A percentile compares a stretch with the other conserved stretches of the same genome.
Evolutionary conservation across 2,113 vertebrate species (phyloP).

Genomic region (Pseudonaja textilis): DNA sequence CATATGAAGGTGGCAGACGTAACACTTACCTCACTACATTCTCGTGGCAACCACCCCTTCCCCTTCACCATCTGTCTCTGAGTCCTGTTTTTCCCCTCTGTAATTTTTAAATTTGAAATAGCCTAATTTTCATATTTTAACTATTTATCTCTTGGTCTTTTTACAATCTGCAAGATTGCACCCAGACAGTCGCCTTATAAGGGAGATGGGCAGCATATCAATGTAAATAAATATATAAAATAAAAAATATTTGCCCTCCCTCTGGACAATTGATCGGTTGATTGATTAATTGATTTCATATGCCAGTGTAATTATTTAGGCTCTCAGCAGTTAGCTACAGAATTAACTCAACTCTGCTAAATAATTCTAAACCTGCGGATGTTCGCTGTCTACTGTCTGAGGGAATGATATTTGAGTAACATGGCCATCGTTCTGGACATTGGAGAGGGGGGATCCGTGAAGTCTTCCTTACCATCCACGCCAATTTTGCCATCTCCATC

Average conservation of each 20-base stretch:
- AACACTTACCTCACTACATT: background rate
- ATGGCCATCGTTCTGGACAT: background rate
- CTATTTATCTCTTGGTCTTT: background rate
- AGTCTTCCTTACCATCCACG: constrained; percentile 68
- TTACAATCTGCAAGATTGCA: too few species aligned
- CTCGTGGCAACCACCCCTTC: background rate
- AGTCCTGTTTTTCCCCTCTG: background rate
- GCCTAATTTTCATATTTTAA: background rate
- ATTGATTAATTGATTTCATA: background rate
- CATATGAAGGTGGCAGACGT: background rate
- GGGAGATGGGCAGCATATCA: too few species aligned
- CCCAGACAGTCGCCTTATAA: too few species aligned
- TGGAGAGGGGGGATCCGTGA: too few species aligned
- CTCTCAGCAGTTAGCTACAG: background rate
- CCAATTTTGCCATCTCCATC: constrained; percentile 82
- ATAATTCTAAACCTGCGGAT: background rate
- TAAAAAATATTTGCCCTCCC: background rate
- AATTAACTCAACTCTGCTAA: background rate
- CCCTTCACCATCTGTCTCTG: background rate
- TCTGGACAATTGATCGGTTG: background rate
- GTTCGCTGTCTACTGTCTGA: background rate
- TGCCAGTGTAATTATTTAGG: background rate
- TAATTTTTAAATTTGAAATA: background rate
- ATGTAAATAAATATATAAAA: too few species aligned
- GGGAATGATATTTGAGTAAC: background rate